Conservation (phyloP, 2,797 vertebrate species). For the Eulemur mongoz region DNA sequence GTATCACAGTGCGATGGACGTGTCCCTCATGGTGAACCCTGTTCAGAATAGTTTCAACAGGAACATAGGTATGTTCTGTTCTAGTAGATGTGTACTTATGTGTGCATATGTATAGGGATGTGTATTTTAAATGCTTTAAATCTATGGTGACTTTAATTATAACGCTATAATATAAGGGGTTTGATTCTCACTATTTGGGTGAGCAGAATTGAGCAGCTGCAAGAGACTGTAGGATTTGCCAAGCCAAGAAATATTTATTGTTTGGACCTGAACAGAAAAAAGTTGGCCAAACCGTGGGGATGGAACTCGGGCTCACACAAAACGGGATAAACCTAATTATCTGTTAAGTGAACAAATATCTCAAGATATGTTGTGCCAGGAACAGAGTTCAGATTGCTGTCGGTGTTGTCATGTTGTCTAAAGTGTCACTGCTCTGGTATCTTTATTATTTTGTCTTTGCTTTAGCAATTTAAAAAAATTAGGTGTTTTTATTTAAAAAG, state of each 20-base stretch:
- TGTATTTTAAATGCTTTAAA: background rate
- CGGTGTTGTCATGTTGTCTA: fast-evolving
- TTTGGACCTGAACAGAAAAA: background rate
- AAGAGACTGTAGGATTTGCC: fast-evolving
- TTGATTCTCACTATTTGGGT: background rate
- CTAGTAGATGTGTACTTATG: fast-evolving
- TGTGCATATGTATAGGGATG: fast-evolving
- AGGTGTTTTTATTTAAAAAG: background rate
- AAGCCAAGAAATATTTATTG: background rate
- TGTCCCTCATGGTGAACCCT: background rate
- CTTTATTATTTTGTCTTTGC: background rate
- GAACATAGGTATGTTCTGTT: background rate
- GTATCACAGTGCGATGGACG: background rate
- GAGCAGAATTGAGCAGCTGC: background rate
- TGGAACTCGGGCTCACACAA: fast-evolving
- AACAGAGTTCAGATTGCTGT: background rate
- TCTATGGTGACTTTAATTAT: background rate
- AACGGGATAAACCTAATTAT: fast-evolving
- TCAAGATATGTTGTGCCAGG: fast-evolving
- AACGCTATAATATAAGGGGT: background rate
- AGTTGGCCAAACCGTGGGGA: fast-evolving
- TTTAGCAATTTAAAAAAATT: background rate
- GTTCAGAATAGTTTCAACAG: conserved; percentile 46
- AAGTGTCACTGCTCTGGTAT: background rate
- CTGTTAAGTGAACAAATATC: too few species aligned